Evolutionary conservation across 1,140 invertebrate species (phyloP), one percentile per base, ranked within the genome.

Genomic region (Tetramorium alpestre): DNA sequence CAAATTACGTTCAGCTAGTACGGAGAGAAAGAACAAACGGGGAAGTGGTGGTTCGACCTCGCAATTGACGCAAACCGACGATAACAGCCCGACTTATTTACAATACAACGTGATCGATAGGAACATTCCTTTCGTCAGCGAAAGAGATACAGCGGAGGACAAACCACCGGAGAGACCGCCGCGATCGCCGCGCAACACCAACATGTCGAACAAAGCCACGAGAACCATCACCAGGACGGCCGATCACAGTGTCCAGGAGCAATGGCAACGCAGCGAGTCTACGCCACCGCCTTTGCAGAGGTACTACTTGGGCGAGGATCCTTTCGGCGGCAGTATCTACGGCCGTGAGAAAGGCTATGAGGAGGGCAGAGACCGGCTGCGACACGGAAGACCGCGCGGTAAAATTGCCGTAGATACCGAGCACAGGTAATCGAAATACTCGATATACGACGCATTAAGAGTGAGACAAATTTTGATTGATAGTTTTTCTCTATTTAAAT

Each of bases 291-390:
- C 97, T 0, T 94, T 97, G 60, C 97, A 97, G 91, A 96, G 97
- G 78, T 98, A 98, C 94, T 98, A 98, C 93, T 95, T 98, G 54
- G 97, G 97, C 13, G 97, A 98, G 94, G 97, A 98, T 96, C 97
- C 97, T 5, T 98, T 97, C 93, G 97, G 96, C 44, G 97, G 97
- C 78, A 97, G 97, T 92, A 97, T 98, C 90, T 98, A 98, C 93
- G 97, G 97, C 49, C 96, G 97, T 82, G 97, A 98, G 93, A 97
- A 97, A 90, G 97, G 97, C 90, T 98, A 98, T 94, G 96, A 97
- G 91, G 95, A 96, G 0, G 96, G 96, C 87, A 96, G 95, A 93
- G 54, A 84, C 4, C 80, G 69, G 13, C 64, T 56, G 16, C 95
- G 88, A 62, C 91, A 92, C 92, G 95, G 91, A 87, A 95, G 89